Conservation (phyloP, 2,797 vertebrate species). For the Brotula barbata region DNA sequence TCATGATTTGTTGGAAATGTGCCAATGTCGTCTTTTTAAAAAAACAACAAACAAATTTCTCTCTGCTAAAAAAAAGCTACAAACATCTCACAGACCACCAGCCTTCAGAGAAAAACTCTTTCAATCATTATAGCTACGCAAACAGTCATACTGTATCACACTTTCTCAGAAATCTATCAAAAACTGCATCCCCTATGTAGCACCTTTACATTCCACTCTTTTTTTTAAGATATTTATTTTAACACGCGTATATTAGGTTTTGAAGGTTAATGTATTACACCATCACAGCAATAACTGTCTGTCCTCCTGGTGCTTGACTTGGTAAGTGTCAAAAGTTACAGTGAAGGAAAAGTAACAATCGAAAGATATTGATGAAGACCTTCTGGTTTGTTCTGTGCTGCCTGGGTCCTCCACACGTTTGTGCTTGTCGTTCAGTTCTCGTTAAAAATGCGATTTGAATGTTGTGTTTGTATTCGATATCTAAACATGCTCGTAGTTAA, state of each 20-base stretch:
- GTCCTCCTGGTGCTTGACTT: slow-evolving; percentile 20
- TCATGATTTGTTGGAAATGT: slow-evolving; percentile 4
- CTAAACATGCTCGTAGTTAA: neutral
- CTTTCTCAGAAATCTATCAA: slow-evolving; percentile 14
- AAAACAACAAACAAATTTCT: slow-evolving; percentile 10
- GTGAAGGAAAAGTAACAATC: slow-evolving; percentile 4
- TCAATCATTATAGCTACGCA: neutral
- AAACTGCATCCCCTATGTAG: slow-evolving; percentile 39
- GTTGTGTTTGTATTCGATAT: neutral
- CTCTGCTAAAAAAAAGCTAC: neutral
- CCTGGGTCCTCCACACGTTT: slow-evolving; percentile 23
- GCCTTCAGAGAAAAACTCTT: neutral
- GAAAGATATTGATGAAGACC: neutral
- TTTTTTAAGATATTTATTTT: slow-evolving; percentile 40
- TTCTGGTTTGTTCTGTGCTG: slow-evolving; percentile 11
- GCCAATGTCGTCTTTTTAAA: neutral
- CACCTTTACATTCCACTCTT: slow-evolving; percentile 35
- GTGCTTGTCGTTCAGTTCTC: neutral
- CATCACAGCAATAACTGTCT: slow-evolving; percentile 61
- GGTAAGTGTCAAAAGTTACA: slow-evolving; percentile 15
- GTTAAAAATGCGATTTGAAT: neutral
- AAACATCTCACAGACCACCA: neutral
- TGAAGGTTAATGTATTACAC: slow-evolving; percentile 8
- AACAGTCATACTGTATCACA: slow-evolving; percentile 2
- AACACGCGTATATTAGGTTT: slow-evolving; percentile 20